These are phyloP conservation scores for Aplysia californica DNA, from an alignment of 1,140 invertebrate genomes.

Conservation along the genomic window DNA sequence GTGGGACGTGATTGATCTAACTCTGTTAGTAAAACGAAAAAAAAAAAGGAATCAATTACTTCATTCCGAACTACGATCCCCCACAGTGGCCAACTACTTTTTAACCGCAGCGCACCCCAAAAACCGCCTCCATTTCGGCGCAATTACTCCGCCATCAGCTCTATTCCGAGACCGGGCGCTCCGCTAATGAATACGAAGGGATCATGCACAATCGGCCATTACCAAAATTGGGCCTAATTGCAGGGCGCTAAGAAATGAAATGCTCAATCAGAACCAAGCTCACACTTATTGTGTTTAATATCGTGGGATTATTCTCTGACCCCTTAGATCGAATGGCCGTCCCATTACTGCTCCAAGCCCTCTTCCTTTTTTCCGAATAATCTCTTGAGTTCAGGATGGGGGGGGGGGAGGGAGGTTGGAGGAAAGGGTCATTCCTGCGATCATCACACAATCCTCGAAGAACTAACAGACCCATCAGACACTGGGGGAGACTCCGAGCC, in stretches of 20 bases:
- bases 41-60: too few relatives aligned
- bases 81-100: too few relatives aligned
- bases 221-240: conserved; percentile 35
- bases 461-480: too few relatives aligned
- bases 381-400: not conserved
- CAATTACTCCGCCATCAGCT: conserved; percentile 35
- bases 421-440: too few relatives aligned
- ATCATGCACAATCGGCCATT: conserved; percentile 38
- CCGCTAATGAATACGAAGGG: conserved; percentile 35
- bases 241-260: conserved; percentile 25
- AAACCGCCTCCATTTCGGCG: conserved; percentile 33
- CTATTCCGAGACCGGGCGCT: conserved; percentile 30
- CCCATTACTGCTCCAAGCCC: not conserved
- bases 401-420: not conserved
- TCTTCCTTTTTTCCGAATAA: not conserved
- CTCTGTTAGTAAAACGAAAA: too few relatives aligned
- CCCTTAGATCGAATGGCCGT: not conserved
- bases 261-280: conserved; percentile 28
- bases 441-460: too few relatives aligned
- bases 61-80: too few relatives aligned
- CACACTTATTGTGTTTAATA: conserved; percentile 26
- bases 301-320: not conserved
- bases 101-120: too few relatives aligned
- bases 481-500: too few relatives aligned
- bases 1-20: too few relatives aligned